Conservation (phyloP, 2,888 invertebrate species). For the Halictus quadricinctus region DNA sequence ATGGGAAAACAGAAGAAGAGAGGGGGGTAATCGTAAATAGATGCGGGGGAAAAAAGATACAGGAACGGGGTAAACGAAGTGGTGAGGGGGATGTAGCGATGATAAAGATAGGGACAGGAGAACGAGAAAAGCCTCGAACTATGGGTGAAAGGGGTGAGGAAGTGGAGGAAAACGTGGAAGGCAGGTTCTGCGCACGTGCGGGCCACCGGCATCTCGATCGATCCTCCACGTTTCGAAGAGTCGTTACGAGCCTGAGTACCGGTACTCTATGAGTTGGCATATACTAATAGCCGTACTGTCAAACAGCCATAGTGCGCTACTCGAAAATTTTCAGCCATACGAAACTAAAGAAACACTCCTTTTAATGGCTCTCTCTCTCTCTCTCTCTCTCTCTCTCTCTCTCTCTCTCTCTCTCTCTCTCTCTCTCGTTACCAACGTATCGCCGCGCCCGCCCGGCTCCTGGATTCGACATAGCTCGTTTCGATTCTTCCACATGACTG, state of each 20-base stretch:
- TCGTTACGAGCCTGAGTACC: conserved; percentile 65
- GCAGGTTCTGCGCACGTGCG: conserved; percentile 75
- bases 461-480: background rate
- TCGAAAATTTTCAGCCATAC: conserved; percentile 53
- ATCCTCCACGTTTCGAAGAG: conserved; percentile 71
- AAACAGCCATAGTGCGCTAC: conserved; percentile 42
- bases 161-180: background rate
- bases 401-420: background rate
- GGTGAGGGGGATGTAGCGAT: background rate
- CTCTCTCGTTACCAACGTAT: conserved; percentile 20
- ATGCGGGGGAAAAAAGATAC: conserved; percentile 20
- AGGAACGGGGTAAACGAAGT: background rate
- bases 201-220: conserved; percentile 75
- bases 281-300: conserved; percentile 57
- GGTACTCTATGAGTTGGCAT: conserved; percentile 58
- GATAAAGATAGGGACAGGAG: conserved; percentile 33
- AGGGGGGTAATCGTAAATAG: conserved; percentile 25
- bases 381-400: conserved; percentile 4
- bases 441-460: background rate
- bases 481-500: background rate
- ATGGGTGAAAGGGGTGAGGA: background rate
- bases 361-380: conserved; percentile 9
- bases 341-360: conserved; percentile 39
- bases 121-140: conserved; percentile 12
- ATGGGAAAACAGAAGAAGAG: background rate